Evolutionary conservation across 2,888 invertebrate species (phyloP), one percentile per base, ranked within the genome.

Genomic region (Drosophila algonquin): DNA sequence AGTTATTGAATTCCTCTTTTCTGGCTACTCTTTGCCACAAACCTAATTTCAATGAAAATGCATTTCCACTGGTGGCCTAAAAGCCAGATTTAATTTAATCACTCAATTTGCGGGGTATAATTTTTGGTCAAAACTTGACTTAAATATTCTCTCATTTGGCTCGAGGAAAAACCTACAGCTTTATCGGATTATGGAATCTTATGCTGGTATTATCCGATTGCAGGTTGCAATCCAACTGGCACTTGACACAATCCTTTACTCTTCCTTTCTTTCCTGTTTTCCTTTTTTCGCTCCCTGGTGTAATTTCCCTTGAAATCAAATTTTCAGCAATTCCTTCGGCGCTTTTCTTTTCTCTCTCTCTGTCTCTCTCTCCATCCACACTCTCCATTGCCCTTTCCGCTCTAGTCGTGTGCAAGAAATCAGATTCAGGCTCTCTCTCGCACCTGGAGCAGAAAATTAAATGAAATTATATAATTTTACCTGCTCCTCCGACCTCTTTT

Each of bases 331-430:
- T 50, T 50, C 32, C 16, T 24, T 12, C 32, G 18, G 54, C 7
- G 40, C 21, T 12, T 48, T 53, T 21, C 24, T 24, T 14, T 53
- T 35, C 14, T 40, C 4, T 30, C 21, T 21, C 21, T 21, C 3
- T 18, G 18, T 35, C 35, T 46, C 4, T 30, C 7, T 30, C 0
- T 12, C 12, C 50, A 44, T 61, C 59, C 50, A 12, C 18, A 46
- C 27, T 30, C 0, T 9, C n/a, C 50, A 44, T 61, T 67, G 46
- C 18, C 27, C 30, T 59, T 52, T 58, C 45, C 55, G 35, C 46
- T 60, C 24, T 35, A 4, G n/a, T 30, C 53, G 32, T 30, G 30
- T 14, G 53, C 24, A 44, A 46, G 45, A 63, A 67, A 67, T 64
- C 64, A 44, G n/a, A 56, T 51, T 52, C 51, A 35, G 32, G n/a